phyloP scores from a whole-genome alignment of 2,113 vertebrate species.

The Colossoma macropomum region DNA sequence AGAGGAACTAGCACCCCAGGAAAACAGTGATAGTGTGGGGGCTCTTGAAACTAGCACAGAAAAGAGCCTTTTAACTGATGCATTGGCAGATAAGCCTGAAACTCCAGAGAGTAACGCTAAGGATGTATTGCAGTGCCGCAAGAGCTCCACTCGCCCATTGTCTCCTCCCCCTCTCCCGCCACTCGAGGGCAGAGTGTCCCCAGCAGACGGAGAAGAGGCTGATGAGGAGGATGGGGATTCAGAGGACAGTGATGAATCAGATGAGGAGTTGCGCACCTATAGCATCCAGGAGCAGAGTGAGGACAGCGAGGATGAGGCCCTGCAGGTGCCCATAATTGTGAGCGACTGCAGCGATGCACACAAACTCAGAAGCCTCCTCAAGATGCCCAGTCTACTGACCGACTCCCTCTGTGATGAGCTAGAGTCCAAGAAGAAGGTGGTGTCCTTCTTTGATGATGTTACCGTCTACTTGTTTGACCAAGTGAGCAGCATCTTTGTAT shows the following conservation, averaged over 20 bases:
- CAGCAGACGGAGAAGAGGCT: slow-evolving; percentile 68
- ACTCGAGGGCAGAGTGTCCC: slow-evolving; percentile 53
- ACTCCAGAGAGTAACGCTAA: slow-evolving; percentile 1
- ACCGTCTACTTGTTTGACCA: slow-evolving; percentile 98
- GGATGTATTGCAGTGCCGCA: slow-evolving; percentile 22
- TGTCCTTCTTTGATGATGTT: slow-evolving; percentile 95
- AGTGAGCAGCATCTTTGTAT: slow-evolving; percentile 70
- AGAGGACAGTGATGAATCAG: slow-evolving; percentile 91
- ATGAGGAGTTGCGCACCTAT: slow-evolving; percentile 88
- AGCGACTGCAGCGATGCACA: slow-evolving; percentile 85
- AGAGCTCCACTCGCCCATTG: slow-evolving; percentile 41
- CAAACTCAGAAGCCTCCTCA: slow-evolving; percentile 89
- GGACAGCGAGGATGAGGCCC: slow-evolving; percentile 90
- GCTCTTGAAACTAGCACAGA: background rate
- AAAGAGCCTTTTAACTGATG: slow-evolving; percentile 11
- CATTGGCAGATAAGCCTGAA: background rate
- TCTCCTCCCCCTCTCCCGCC: slow-evolving; percentile 53
- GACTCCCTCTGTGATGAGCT: slow-evolving; percentile 80
- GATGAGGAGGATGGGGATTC: slow-evolving; percentile 87
- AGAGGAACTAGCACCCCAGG: slow-evolving; percentile 14
- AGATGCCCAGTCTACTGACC: slow-evolving; percentile 78
- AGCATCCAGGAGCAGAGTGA: slow-evolving; percentile 88
- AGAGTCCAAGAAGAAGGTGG: slow-evolving; percentile 88
- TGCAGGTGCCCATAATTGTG: slow-evolving; percentile 86
- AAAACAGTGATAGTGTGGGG: slow-evolving; percentile 15